phyloP scores from a whole-genome alignment of 2,113 vertebrate species.

The Phalacrocorax aristotelis region DNA sequence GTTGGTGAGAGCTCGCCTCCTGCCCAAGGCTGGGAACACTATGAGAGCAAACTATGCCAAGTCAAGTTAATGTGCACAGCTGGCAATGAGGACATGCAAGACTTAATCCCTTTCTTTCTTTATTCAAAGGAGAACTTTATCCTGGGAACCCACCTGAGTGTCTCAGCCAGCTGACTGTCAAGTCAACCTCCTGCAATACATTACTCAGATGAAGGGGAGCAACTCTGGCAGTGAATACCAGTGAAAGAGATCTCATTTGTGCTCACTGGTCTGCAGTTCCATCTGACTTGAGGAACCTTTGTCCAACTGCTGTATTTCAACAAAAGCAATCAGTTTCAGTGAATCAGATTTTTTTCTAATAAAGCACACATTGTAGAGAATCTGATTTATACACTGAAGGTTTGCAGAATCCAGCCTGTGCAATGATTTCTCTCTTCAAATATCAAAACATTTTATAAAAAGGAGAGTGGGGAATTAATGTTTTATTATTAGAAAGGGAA shows the following conservation, averaged over 20 bases:
- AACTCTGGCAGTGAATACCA: not conserved
- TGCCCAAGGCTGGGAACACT: not conserved
- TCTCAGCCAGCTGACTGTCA: not conserved
- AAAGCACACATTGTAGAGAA: not conserved
- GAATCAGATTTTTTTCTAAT: not conserved
- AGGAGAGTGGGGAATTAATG: not conserved
- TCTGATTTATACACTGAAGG: not conserved
- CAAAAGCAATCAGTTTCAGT: not conserved
- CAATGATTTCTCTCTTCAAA: not conserved
- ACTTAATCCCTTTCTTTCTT: not conserved
- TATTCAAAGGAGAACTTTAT: not conserved
- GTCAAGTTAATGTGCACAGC: not conserved
- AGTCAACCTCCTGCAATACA: not conserved
- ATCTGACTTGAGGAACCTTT: not conserved
- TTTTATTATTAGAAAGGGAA: not conserved
- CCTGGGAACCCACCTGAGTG: not conserved
- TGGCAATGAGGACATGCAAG: not conserved
- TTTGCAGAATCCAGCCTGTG: not conserved
- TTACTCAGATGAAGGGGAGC: not conserved
- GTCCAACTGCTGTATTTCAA: not conserved
- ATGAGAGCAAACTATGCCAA: not conserved
- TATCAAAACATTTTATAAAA: not conserved
- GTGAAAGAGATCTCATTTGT: not conserved
- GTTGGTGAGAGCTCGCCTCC: not conserved
- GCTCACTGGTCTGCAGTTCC: not conserved